phyloP scores from a whole-genome alignment of 2,113 vertebrate species.

The Muntiacus muntjak region DNA sequence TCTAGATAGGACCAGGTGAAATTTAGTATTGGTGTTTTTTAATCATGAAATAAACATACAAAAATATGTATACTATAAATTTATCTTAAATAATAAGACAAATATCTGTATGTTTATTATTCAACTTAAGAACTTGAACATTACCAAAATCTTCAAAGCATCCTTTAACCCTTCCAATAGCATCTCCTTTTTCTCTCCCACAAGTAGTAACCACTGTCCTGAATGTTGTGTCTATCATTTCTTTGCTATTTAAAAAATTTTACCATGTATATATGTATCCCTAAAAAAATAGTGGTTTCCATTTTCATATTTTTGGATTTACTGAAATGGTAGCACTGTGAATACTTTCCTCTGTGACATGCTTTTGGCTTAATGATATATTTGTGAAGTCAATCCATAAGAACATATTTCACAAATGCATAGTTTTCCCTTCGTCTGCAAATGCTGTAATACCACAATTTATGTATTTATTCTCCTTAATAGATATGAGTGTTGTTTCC shows the following conservation, averaged over 20 bases:
- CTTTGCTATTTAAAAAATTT: not conserved
- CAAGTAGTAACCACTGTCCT: not conserved
- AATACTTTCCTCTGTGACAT: not conserved
- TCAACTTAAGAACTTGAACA: slow-evolving; percentile 13
- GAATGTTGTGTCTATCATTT: not conserved
- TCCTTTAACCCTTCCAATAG: fast-evolving
- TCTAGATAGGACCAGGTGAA: not conserved
- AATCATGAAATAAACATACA: not conserved
- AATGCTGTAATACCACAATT: not conserved
- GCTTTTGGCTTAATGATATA: not conserved
- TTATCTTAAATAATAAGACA: slow-evolving; percentile 5
- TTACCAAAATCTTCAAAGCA: not conserved
- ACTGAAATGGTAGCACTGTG: not conserved
- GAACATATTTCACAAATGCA: not conserved
- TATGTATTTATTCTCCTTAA: not conserved
- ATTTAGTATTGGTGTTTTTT: not conserved
- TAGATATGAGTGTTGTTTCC: not conserved
- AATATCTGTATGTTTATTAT: not conserved
- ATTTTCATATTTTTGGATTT: not conserved
- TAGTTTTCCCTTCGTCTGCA: not conserved
- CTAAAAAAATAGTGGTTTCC: not conserved
- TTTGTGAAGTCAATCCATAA: not conserved
- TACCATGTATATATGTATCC: not conserved
- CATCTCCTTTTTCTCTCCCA: not conserved
- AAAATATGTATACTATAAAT: not conserved